Conservation (phyloP, 2,888 invertebrate genomes). For the Mimachlamys varia region DNA sequence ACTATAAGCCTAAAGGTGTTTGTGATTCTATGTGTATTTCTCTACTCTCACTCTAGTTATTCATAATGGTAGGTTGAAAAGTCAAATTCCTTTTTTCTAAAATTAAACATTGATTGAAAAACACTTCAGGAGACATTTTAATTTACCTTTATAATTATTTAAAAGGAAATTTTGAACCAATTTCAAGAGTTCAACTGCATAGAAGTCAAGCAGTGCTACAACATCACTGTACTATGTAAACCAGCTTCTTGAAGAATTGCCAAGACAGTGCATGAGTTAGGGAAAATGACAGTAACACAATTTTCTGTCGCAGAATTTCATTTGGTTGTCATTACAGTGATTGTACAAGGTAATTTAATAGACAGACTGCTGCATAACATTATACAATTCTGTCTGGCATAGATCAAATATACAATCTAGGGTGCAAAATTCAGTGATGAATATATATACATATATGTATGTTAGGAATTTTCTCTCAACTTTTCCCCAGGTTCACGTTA, state of each 20-base stretch:
- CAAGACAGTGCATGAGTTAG: background rate
- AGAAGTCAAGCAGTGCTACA: background rate
- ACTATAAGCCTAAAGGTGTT: too few species aligned
- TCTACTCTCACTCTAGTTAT: too few species aligned
- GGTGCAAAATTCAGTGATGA: background rate
- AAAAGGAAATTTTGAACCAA: background rate
- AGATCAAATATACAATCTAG: background rate
- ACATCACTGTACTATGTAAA: background rate
- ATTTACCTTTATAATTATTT: constrained; percentile 10
- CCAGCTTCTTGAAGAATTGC: background rate
- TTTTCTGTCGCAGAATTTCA: background rate
- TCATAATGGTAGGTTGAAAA: too few species aligned
- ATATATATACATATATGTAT: background rate
- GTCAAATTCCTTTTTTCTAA: too few species aligned
- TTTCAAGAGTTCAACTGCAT: background rate
- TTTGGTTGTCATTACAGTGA: background rate
- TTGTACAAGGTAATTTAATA: background rate
- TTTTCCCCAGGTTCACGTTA: too few species aligned
- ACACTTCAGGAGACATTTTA: background rate
- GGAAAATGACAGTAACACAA: background rate
- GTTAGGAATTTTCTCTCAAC: too few species aligned
- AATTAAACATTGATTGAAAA: too few species aligned
- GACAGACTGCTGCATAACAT: background rate
- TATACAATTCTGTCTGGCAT: background rate
- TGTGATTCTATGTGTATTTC: too few species aligned